phyloP scores from a whole-genome alignment of 2,113 vertebrate species.

The Ranitomeya variabilis region DNA sequence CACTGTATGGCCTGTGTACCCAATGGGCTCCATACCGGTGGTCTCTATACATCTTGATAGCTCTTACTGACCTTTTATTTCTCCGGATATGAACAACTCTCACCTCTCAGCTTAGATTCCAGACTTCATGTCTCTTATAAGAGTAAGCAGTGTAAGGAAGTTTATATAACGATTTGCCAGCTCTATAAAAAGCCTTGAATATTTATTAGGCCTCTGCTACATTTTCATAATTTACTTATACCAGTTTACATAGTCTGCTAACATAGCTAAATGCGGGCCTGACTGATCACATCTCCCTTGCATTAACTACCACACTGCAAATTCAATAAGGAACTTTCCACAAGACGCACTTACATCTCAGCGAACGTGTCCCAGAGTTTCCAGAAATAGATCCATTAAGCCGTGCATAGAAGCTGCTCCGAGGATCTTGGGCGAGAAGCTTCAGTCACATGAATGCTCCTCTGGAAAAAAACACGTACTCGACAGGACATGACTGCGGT shows the following conservation, averaged over 20 bases:
- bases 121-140: constrained; percentile 43
- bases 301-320: not conserved
- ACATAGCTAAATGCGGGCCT: not conserved
- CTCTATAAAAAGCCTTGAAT: constrained; percentile 36
- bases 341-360: constrained; percentile 2
- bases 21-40: not conserved
- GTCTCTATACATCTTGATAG: not conserved
- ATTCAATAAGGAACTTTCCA: constrained; percentile 22
- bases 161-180: constrained; percentile 38
- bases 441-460: not conserved
- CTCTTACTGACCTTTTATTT: not conserved
- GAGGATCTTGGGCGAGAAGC: not conserved
- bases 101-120: constrained; percentile 1
- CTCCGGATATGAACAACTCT: not conserved
- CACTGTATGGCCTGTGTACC: not conserved
- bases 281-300: not conserved
- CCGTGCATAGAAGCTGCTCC: not conserved
- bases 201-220: constrained; percentile 19
- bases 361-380: not conserved
- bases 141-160: constrained; percentile 43
- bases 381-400: constrained; percentile 25
- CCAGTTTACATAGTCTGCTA: not conserved
- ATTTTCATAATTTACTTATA: constrained; percentile 13
- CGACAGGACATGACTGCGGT: constrained; percentile 22
- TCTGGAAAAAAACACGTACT: constrained; percentile 20